Percentiles rank a stretch among this genome's conserved stretches.
phyloP scores from a whole-genome alignment of 1,140 invertebrate species.

The Leptinotarsa texana region DNA sequence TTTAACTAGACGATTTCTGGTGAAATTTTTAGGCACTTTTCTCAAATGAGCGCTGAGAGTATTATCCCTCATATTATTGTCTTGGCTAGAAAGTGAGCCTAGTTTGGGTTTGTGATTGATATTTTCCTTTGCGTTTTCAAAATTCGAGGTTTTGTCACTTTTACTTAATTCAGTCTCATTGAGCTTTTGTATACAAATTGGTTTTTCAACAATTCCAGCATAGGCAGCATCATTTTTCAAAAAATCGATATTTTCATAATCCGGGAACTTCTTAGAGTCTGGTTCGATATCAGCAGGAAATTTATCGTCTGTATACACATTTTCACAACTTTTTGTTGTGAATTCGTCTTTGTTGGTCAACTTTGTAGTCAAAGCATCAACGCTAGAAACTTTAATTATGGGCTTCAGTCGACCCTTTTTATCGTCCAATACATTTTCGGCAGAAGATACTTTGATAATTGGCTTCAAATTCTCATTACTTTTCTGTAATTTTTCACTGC shows the following conservation, averaged over 20 bases:
- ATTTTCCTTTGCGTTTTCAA: constrained; percentile 7
- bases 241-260: constrained; percentile 52
- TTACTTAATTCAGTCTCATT: constrained; percentile 21
- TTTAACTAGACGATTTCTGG: constrained; percentile 46
- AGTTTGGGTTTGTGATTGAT: background rate
- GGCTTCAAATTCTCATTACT: constrained; percentile 42
- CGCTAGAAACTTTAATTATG: constrained; percentile 41
- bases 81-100: background rate
- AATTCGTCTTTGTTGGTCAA: background rate
- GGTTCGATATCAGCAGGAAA: background rate
- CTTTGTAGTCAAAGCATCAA: constrained; percentile 31
- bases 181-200: constrained; percentile 42
- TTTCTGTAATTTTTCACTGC: constrained; percentile 23
- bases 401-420: constrained; percentile 34
- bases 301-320: background rate
- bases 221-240: constrained; percentile 47
- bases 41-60: constrained; percentile 41
- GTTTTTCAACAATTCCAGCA: constrained; percentile 39
- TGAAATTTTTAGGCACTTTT: constrained; percentile 53
- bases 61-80: constrained; percentile 40
- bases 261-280: constrained; percentile 34
- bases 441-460: constrained; percentile 42
- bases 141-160: constrained; percentile 16
- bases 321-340: constrained; percentile 5
- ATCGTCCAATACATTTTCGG: constrained; percentile 31